A percentile compares a stretch with the other conserved stretches of the same genome.
phyloP scores from a whole-genome alignment of 92 coral and sea anemone genomes.

The Parazoanthus atlanticus region DNA sequence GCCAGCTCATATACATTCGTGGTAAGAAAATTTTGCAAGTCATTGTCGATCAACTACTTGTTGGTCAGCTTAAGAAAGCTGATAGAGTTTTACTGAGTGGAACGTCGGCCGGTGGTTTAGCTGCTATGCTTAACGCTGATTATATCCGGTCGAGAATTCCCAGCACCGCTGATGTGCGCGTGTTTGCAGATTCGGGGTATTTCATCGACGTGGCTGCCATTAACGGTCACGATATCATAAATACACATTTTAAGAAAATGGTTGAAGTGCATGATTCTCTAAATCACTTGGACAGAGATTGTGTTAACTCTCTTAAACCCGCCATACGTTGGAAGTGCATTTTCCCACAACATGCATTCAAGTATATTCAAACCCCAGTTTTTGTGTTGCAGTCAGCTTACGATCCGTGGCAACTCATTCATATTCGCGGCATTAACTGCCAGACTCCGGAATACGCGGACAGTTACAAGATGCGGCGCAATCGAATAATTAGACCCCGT shows the following conservation, averaged over 20 bases:
- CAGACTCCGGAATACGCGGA: conserved; percentile 81
- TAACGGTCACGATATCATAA: conserved; percentile 70
- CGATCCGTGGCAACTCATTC: conserved; percentile 95
- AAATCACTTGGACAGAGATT: conserved; percentile 74
- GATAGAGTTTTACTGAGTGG: conserved; percentile 80
- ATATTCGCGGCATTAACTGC: conserved; percentile 84
- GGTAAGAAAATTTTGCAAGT: conserved; percentile 84
- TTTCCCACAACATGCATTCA: conserved; percentile 89
- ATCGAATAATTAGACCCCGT: neutral
- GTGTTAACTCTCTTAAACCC: conserved; percentile 63
- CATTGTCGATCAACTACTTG: conserved; percentile 71
- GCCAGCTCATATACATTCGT: conserved; percentile 72
- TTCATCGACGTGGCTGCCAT: conserved; percentile 81
- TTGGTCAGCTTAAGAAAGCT: conserved; percentile 71
- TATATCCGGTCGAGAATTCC: conserved; percentile 81
- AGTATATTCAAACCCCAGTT: conserved; percentile 80
- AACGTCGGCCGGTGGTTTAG: conserved; percentile 93
- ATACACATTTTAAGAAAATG: conserved; percentile 78
- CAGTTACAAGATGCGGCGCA: conserved; percentile 53
- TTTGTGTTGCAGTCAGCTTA: conserved; percentile 95
- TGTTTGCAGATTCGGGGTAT: conserved; percentile 90
- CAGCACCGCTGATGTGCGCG: conserved; percentile 79
- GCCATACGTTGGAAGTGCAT: conserved; percentile 87
- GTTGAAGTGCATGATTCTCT: conserved; percentile 81
- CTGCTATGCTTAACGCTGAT: conserved; percentile 92